Evolutionary conservation across 2,797 vertebrate species (phyloP).

Genomic region (Vireo griseus): DNA sequence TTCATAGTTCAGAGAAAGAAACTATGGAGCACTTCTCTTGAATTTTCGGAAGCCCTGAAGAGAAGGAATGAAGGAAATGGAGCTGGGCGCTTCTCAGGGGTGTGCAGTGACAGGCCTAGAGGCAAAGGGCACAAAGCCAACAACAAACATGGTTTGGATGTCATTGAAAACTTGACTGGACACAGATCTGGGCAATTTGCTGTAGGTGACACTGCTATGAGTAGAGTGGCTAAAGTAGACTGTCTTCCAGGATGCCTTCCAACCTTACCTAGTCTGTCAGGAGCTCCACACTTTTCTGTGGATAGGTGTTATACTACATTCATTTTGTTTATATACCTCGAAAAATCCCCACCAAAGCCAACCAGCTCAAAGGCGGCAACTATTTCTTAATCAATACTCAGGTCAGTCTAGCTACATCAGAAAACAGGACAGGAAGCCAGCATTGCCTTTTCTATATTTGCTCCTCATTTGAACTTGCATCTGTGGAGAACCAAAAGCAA

Average conservation of each 20-base stretch:
- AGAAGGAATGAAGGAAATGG: background rate
- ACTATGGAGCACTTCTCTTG: background rate
- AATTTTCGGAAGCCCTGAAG: background rate
- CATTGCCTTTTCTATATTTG: background rate
- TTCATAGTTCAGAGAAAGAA: background rate
- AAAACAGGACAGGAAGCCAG: background rate
- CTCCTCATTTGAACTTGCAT: background rate
- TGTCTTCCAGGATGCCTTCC: background rate
- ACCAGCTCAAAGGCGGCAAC: background rate
- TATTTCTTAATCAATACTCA: background rate
- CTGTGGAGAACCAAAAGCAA: background rate
- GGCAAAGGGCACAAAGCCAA: background rate
- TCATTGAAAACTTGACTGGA: background rate
- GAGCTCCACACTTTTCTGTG: background rate
- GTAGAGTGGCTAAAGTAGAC: background rate
- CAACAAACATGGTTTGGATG: background rate
- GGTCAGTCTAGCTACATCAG: background rate
- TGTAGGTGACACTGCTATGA: background rate
- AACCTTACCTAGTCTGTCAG: background rate
- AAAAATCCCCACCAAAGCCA: background rate
- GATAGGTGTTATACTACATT: background rate
- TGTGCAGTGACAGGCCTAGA: background rate
- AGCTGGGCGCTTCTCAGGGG: background rate
- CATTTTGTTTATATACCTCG: background rate
- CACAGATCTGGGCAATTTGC: background rate